A percentile compares a stretch with the other conserved stretches of the same genome.
Conservation (phyloP, 1,140 invertebrate genomes). For the Drosophila arawakana region DNA sequence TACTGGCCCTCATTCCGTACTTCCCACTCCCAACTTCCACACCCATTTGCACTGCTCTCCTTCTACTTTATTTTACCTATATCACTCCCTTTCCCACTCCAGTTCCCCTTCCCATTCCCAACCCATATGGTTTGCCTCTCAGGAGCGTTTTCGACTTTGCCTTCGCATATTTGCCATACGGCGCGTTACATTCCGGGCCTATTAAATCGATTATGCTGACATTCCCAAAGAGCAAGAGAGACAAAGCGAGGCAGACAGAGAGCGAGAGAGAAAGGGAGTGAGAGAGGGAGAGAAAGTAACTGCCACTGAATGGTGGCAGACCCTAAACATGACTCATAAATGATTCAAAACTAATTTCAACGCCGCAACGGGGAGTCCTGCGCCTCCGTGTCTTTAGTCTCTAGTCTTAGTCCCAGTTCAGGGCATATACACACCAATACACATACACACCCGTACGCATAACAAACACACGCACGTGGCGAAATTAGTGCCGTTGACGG, state of each 20-base stretch:
- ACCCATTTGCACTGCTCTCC: background rate
- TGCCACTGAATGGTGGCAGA: constrained; percentile 55
- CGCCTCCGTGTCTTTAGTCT: constrained; percentile 31
- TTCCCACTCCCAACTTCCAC: background rate
- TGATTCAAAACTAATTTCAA: constrained; percentile 83
- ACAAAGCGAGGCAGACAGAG: background rate
- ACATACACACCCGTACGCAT: constrained; percentile 29
- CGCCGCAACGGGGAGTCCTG: constrained; percentile 63
- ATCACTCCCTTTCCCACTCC: background rate
- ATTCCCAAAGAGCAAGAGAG: constrained; percentile 1
- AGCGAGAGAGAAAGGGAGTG: constrained; percentile 7
- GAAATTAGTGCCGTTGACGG: constrained; percentile 64
- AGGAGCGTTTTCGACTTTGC: constrained; percentile 13
- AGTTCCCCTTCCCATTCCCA: constrained; percentile 7
- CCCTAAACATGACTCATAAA: constrained; percentile 81
- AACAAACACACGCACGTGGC: constrained; percentile 59
- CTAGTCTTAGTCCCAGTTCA: constrained; percentile 21
- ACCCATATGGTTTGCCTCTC: constrained; percentile 43
- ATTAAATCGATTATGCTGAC: constrained; percentile 78
- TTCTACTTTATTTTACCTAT: background rate
- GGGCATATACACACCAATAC: constrained; percentile 10
- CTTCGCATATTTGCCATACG: constrained; percentile 52
- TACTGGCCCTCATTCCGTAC: background rate
- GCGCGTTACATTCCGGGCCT: constrained; percentile 67
- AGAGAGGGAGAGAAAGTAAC: constrained; percentile 24